Conservation (phyloP, 92 coral and sea anemone genomes). For the Parazoanthus swiftii region DNA sequence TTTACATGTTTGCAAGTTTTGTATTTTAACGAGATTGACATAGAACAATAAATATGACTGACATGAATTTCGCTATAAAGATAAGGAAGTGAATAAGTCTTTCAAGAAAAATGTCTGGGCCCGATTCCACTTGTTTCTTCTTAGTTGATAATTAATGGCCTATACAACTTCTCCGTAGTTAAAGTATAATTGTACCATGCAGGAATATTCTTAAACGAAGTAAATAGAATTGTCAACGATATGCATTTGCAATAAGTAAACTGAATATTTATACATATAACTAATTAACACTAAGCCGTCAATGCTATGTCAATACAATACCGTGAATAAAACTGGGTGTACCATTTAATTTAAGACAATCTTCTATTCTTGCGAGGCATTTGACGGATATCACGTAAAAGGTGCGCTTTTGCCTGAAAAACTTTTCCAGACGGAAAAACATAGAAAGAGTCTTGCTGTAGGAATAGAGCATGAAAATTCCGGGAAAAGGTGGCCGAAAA, state of each 20-base stretch:
- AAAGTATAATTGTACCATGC: neutral
- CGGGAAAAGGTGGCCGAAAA: conserved; percentile 6
- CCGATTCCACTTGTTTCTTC: too few relatives aligned
- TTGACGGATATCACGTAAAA: neutral
- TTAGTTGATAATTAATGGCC: too few relatives aligned
- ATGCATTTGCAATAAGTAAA: too few relatives aligned
- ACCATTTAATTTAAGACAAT: neutral
- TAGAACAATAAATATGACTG: too few relatives aligned
- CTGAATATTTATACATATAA: neutral
- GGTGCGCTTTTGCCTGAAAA: too few relatives aligned
- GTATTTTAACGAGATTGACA: too few relatives aligned
- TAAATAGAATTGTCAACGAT: neutral
- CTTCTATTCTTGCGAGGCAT: neutral
- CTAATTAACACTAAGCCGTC: neutral
- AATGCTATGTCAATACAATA: neutral
- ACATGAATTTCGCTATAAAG: too few relatives aligned
- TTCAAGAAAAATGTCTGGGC: too few relatives aligned
- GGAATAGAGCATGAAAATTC: conserved; percentile 19
- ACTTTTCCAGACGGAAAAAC: conserved; percentile 27
- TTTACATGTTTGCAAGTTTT: neutral
- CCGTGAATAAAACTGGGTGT: neutral
- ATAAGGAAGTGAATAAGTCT: too few relatives aligned
- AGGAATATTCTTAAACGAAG: too few relatives aligned
- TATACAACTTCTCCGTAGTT: neutral
- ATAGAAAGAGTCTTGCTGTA: conserved; percentile 16